Evolutionary conservation across 1,140 invertebrate species (phyloP), one percentile per base, ranked within the genome.

Genomic region (Drosophila nigromelanica): DNA sequence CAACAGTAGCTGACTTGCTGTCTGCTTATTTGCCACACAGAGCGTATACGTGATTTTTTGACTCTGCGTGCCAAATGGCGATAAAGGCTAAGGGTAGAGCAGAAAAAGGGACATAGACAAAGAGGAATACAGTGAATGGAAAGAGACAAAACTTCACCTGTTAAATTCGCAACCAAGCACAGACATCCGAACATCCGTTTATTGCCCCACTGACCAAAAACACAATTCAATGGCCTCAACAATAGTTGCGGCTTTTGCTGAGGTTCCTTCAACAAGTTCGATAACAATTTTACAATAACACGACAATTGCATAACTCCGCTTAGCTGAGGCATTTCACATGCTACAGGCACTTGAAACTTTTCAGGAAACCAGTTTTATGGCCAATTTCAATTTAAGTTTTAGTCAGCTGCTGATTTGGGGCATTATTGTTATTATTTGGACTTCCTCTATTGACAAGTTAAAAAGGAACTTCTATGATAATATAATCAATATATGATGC

Each of bases 41-140:
- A 63, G 78, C 78, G 75, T 87, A 86, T 86, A 86, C 82, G 82
- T 86, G 81, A 86, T 86, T 78, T 86, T 87, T 45, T 27, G 43
- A 43, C 71, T 69, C 78, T 87, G 82, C 82, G 81, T 86, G 82
- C 56, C 56, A 82, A 78, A 59, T 15, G 56, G 52, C 72, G 43
- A 82, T 86, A 86, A 87, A 73, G 50, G 39, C 10, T 6, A 70
- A 62, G 18, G 24, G 35, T 47, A 8, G 24, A 24, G 18, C 15
- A 58, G 15, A 43, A 55, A 55, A 45, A 60, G 10, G 14, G 6
- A 35, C 14, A 54, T 27, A 27, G 5, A 27, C 4, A 24, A 14
- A 47, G 15, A 59, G 7, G 21, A 14, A 45, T 6, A 39, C 2
- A 18, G 51, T 30, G 21, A 40, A 45, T 33, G 10, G 33, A 35